These are phyloP conservation scores for Chymomyza costata DNA, from an alignment of 1,140 invertebrate species.

Conservation along the genomic window DNA sequence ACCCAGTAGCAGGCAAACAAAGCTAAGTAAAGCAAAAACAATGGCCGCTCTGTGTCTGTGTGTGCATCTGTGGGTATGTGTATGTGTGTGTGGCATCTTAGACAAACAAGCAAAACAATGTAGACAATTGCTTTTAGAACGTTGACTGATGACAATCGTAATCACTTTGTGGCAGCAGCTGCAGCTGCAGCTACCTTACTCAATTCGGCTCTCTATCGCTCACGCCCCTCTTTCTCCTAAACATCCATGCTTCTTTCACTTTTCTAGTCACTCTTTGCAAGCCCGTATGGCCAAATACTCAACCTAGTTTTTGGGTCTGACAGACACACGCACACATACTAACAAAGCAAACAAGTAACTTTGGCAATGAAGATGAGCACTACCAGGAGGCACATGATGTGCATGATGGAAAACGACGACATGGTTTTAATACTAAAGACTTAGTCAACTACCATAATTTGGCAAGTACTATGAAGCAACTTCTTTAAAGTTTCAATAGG, in stretches of 20 bases:
- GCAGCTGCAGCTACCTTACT: background rate
- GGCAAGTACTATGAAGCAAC: too few relatives aligned
- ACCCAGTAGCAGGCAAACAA: too few relatives aligned
- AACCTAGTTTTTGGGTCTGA: slow-evolving; percentile 51
- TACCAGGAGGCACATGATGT: too few relatives aligned
- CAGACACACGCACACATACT: too few relatives aligned
- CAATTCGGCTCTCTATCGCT: background rate
- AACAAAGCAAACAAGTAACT: slow-evolving; percentile 54
- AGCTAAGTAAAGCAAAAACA: slow-evolving; percentile 41
- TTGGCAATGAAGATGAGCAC: too few relatives aligned
- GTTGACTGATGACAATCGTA: slow-evolving; percentile 72
- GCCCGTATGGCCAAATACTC: slow-evolving; percentile 52
- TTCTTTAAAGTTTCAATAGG: too few relatives aligned
- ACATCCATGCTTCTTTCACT: background rate
- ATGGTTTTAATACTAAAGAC: too few relatives aligned
- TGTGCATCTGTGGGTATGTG: slow-evolving; percentile 13
- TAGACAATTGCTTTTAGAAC: slow-evolving; percentile 73
- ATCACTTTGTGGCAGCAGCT: slow-evolving; percentile 46
- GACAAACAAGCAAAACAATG: slow-evolving; percentile 70
- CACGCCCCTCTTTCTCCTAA: background rate
- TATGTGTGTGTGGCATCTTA: slow-evolving; percentile 52
- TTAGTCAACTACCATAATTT: too few relatives aligned
- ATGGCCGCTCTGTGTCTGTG: slow-evolving; percentile 31
- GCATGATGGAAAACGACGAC: too few relatives aligned
- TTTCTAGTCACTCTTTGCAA: too few relatives aligned